Evolutionary conservation across 2,113 vertebrate species (phyloP).

Genomic region (Lamprologus ornatipinnis): DNA sequence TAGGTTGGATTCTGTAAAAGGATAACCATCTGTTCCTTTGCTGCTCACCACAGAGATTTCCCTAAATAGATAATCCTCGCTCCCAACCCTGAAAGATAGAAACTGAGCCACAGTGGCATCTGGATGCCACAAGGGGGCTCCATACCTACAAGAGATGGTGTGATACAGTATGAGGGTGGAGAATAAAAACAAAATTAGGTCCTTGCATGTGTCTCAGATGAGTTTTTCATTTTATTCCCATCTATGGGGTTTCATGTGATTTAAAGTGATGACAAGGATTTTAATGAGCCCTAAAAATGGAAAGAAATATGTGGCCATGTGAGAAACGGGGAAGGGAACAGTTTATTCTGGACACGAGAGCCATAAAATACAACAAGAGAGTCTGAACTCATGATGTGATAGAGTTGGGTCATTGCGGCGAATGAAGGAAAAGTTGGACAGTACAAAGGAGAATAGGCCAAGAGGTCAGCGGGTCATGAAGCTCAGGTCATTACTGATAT

Average conservation of each 20-base stretch:
- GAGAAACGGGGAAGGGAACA: background rate
- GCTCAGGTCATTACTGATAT: background rate
- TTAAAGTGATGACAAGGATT: background rate
- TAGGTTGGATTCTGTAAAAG: constrained; percentile 62
- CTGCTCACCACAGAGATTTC: constrained; percentile 24
- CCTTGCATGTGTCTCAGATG: background rate
- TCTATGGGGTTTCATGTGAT: background rate
- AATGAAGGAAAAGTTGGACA: background rate
- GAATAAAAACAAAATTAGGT: background rate
- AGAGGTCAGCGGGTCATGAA: background rate
- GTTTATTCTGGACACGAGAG: background rate
- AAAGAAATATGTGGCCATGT: background rate
- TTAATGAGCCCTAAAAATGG: background rate
- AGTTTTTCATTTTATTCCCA: background rate
- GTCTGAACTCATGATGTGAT: background rate
- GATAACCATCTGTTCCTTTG: constrained; percentile 68
- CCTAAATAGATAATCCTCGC: constrained; percentile 48
- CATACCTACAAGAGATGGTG: background rate
- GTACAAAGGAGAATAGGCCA: background rate
- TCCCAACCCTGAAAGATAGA: background rate
- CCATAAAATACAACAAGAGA: background rate
- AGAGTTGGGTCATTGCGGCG: background rate
- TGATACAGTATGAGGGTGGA: background rate
- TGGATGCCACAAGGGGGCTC: constrained; percentile 52
- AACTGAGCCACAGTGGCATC: constrained; percentile 4